Base-by-base conservation (phyloP, 2,797 vertebrate genomes). In the Diplodus puntazzo region DNA sequence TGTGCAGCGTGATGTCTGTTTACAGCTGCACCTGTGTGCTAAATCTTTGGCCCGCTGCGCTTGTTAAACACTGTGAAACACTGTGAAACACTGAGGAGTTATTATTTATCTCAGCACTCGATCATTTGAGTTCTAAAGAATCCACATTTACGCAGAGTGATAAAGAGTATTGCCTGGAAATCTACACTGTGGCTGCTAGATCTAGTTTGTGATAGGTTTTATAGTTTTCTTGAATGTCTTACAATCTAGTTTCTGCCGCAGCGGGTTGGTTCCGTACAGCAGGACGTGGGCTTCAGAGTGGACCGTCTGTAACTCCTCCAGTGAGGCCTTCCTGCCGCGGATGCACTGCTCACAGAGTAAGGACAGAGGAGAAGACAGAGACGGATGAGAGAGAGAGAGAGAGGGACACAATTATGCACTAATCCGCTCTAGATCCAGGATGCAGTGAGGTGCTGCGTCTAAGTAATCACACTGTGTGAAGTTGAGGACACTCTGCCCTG, bases 181-280 rank as follows among this genome's bases (percentile, higher is more conserved):
- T 61, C 7, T 39, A 59, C 23, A 23, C 20, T 27, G 48, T 2
- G 68, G 50, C 49, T 70, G 63, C 7, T 49, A 11, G 13, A 72
- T 71, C 43, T 48, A n/a, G 20, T 49, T 34, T 60, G 30, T 48
- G 73, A 67, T 5, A 61, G 64, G 46, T 14, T 23, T 45, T 7
- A 14, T 14, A 61, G 57, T 10, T 21, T 61, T 30, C 17, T 42
- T 48, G 25, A 9, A 43, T 11, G 45, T 75, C 96, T 97, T 97
- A 98, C 98, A 97, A 95, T 99, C 98, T 80, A 99, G 93, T 92
- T 98, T 99, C 94, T 98, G 98, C 72, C 98, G 94, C 85, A 99
- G 95, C 18, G 98, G 97, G 93, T 99, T 99, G 34, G 98, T 99
- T 91, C 98, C 98, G 0, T 99, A 99, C 48, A 99, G 95, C 78